Percentiles rank a stretch among this genome's conserved stretches.
Conservation (phyloP, 2,888 invertebrate genomes). For the Acanthacorydalis orientalis region DNA sequence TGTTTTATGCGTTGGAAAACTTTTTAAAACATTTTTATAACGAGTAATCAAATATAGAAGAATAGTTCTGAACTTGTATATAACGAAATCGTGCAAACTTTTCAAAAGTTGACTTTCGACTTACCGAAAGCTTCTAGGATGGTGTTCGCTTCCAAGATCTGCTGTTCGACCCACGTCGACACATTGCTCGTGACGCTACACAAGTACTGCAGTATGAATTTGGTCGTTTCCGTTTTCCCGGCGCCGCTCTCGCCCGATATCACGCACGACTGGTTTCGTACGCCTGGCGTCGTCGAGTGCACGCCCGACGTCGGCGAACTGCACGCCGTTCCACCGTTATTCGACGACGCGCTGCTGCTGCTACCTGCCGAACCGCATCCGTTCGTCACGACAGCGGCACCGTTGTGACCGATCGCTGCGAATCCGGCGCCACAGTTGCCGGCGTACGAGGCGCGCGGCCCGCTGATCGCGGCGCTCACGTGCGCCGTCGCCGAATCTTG, state of each 20-base stretch:
- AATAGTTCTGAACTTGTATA: background rate
- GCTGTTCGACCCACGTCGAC: slow-evolving; percentile 88
- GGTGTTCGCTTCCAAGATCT: slow-evolving; percentile 85
- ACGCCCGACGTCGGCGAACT: background rate
- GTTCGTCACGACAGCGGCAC: slow-evolving; percentile 13
- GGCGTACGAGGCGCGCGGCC: background rate
- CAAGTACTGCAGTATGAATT: slow-evolving; percentile 78
- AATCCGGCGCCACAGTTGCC: background rate
- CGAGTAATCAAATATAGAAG: background rate
- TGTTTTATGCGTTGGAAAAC: no score
- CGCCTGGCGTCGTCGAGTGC: slow-evolving; percentile 15
- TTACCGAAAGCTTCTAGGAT: slow-evolving; percentile 85
- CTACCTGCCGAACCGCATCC: background rate
- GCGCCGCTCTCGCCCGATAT: slow-evolving; percentile 89
- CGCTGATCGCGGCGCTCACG: slow-evolving; percentile 1
- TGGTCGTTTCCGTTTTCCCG: slow-evolving; percentile 86
- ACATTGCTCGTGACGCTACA: slow-evolving; percentile 69
- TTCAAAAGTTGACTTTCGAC: slow-evolving; percentile 12
- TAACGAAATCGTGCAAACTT: background rate
- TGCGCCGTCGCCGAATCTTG: slow-evolving; percentile 24
- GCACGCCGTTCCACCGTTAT: background rate
- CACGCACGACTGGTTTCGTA: slow-evolving; percentile 62
- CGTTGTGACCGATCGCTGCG: background rate
- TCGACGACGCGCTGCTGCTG: background rate
- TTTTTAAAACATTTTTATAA: no score